These are phyloP conservation scores for Drosophila bocqueti DNA, from an alignment of 1,140 invertebrate species.

Conservation along the genomic window DNA sequence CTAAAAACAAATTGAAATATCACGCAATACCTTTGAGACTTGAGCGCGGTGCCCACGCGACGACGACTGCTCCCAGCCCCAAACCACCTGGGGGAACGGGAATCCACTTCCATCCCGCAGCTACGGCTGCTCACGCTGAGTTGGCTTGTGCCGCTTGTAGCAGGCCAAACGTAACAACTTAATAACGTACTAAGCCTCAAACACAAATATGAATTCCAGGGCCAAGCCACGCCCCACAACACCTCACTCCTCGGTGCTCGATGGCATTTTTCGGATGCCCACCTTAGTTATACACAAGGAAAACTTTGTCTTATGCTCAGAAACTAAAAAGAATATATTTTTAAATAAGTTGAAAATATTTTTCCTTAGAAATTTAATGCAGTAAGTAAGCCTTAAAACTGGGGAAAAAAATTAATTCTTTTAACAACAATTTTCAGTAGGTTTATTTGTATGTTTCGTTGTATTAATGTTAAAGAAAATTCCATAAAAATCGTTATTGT, in stretches of 20 bases:
- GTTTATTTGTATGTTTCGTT: too few species aligned
- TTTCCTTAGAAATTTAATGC: not conserved
- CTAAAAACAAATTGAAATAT: constrained; percentile 84
- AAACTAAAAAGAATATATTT: not conserved
- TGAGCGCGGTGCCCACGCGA: constrained; percentile 62
- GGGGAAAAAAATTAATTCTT: too few species aligned
- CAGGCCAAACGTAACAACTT: constrained; percentile 81
- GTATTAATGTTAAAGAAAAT: too few species aligned
- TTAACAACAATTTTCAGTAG: not conserved
- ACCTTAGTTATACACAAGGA: constrained; percentile 33
- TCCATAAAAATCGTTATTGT: too few species aligned
- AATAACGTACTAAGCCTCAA: constrained; percentile 82
- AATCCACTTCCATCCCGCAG: not conserved
- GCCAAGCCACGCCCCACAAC: constrained; percentile 43
- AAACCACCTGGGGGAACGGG: not conserved
- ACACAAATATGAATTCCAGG: constrained; percentile 81
- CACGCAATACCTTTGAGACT: constrained; percentile 79
- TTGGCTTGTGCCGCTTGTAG: constrained; percentile 57
- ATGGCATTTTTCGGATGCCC: constrained; percentile 64
- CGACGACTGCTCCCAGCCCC: constrained; percentile 2
- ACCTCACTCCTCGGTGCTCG: constrained; percentile 9
- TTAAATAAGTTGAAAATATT: accelerated
- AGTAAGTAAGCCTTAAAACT: too few species aligned
- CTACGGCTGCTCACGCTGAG: constrained; percentile 16
- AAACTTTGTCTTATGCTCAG: not conserved